Base-by-base conservation (phyloP, 2,797 vertebrate genomes). In the Pipistrellus pipistrellus region DNA sequence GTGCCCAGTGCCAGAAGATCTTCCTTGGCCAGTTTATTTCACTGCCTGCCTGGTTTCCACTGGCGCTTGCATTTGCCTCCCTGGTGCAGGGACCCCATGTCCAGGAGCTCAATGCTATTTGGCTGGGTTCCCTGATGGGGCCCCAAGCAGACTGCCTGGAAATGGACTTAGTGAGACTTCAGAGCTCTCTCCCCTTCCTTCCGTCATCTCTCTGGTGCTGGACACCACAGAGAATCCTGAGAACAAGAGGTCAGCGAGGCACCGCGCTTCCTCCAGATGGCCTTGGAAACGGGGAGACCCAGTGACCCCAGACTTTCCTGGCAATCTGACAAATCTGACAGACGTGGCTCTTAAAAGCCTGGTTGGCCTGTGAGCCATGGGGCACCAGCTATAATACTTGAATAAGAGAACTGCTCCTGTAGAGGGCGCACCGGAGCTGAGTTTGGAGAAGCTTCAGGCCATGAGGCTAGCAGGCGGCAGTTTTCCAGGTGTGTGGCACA, bases 241-340 rank as follows among this genome's bases (percentile, higher is more conserved):
- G 25, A 46, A 85, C 25, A 48, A 55, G 4, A 80, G 72, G 53
- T 57, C 38, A 51, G 13, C 0, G 14, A 89, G 25, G 75, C 4
- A 4, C 20, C 23, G 27, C 10, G 8, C 46, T 84, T 71, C n/a
- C 27, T 71, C 41, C n/a, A 59, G 38, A 35, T 71, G 69, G 27
- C 15, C n/a, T n/a, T 20, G 20, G 48, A 41, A 72, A 18, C 53
- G 48, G 30, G 21, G 51, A 76, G 62, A 57, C 5, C 18, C 6
- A 44, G 59, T n/a, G 59, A 80, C 35, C 44, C 20, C 76, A 55
- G 18, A 11, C 64, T 76, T 53, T 59, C 14, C 25, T 17, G 62
- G 66, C 48, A 90, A 86, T 57, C 85, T 80, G 41, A 86, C 68
- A 68, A 48, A 25, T 25, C 30, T 30, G 25, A 46, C 27, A 80